Conservation (phyloP, 2,113 vertebrate genomes). For the Rhinopithecus roxellana region DNA sequence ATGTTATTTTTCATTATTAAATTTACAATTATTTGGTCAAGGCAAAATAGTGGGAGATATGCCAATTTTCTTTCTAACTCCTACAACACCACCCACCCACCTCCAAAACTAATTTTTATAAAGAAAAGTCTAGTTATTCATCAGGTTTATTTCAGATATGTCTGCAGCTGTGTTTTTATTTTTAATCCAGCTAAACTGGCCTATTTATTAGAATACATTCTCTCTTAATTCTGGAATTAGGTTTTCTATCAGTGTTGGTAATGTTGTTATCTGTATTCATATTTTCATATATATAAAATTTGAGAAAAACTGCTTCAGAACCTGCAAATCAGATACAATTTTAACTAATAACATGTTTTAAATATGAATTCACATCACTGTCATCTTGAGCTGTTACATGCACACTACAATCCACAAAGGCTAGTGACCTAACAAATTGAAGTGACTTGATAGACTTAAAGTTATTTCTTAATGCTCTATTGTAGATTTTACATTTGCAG, state of each 20-base stretch:
- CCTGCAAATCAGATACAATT: not conserved
- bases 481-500: slow-evolving; percentile 69
- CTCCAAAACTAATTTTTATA: not conserved
- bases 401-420: not conserved
- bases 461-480: slow-evolving; percentile 32
- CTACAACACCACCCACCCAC: too few species aligned
- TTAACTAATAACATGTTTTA: not conserved
- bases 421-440: slow-evolving; percentile 45
- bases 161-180: not conserved
- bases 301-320: not conserved
- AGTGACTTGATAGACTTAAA: slow-evolving; percentile 41
- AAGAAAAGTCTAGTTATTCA: not conserved
- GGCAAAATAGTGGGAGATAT: not conserved
- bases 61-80: not conserved
- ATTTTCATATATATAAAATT: not conserved
- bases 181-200: not conserved
- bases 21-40: not conserved
- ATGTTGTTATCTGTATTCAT: not conserved
- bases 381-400: slow-evolving; percentile 7
- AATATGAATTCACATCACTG: slow-evolving; percentile 32
- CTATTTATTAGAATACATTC: not conserved
- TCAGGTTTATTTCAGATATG: not conserved
- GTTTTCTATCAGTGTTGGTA: not conserved
- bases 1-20: not conserved
- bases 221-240: not conserved